A percentile compares a stretch with the other conserved stretches of the same genome.
Conservation (phyloP, 2,113 vertebrate genomes). For the Pedionomus torquatus region DNA sequence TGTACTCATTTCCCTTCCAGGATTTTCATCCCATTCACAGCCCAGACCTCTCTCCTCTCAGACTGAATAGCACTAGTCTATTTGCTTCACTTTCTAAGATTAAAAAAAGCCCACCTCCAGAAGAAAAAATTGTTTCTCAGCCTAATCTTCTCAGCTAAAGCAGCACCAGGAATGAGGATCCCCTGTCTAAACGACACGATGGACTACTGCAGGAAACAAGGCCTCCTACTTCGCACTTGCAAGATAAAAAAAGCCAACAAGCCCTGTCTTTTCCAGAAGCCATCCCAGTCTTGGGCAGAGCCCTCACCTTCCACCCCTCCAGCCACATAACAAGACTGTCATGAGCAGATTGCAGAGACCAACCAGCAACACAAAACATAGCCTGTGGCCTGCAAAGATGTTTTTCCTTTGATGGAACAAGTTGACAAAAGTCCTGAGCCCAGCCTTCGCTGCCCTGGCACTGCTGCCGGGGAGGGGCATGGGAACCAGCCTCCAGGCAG, state of each 20-base stretch:
- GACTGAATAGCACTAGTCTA: neutral
- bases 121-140: neutral
- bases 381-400: neutral
- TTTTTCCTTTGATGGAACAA: neutral
- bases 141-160: neutral
- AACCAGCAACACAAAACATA: neutral
- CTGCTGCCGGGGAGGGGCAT: accelerated
- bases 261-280: neutral
- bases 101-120: neutral
- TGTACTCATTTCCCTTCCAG: neutral
- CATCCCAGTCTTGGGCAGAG: neutral
- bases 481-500: neutral
- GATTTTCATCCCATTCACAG: neutral
- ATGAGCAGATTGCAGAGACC: neutral
- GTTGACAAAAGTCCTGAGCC: neutral
- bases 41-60: neutral
- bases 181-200: accelerated
- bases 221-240: neutral
- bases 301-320: neutral
- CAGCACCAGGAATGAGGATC: neutral
- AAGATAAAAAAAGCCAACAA: neutral
- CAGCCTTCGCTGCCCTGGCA: neutral
- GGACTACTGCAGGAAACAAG: neutral
- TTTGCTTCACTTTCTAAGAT: neutral
- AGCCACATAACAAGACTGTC: neutral